Evolutionary conservation across 2,888 invertebrate genomes (phyloP), one percentile per base, ranked within the genome.

Genomic region (Xylota sylvarum): DNA sequence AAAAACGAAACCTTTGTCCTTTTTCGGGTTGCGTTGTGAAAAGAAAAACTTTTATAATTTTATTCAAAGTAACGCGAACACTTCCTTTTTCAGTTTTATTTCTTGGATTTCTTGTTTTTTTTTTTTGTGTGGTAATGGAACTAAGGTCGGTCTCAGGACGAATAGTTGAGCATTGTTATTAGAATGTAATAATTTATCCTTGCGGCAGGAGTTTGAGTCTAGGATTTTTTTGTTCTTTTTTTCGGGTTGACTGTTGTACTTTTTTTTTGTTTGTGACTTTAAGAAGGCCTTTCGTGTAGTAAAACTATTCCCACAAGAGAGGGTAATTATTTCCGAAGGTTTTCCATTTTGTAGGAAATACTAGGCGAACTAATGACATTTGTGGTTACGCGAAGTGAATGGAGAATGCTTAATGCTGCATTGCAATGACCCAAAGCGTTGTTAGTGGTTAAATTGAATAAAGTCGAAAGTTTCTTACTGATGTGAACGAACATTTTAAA

Each of bases 11-110:
- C 77, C 82, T 86, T 86, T 82, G 85, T 85, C 81, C 70, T 81
- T 85, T 80, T 81, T 72, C 43, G 76, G 62, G 69, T 58, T 50
- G 69, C 74, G 50, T 58, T 80, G 48, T 64, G 74, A 84, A 85
- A 80, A 85, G 80, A 70, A 85, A 81, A 82, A 86, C 82, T 86
- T 86, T 86, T 86, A 82, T 86, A 85, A 85, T 85, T 81, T 85
- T 85, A 85, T 85, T 85, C 85, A 85, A 85, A 85, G 81, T 85
- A 85, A 81, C 81, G 85, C 85, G 81, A 81, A 85, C 81, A 85
- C 81, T 85, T 85, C 85, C 70, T 62, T 40, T 76, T 74, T 74
- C 27, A 30, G 40, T 60, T 73, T 52, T 69, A 40, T 69, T 73
- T 7, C 69, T 74, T 64, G 67, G 46, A 52, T 72, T n/a, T 40